Base-by-base conservation (phyloP, 2,113 vertebrate genomes). In the Macrotis lagotis region DNA sequence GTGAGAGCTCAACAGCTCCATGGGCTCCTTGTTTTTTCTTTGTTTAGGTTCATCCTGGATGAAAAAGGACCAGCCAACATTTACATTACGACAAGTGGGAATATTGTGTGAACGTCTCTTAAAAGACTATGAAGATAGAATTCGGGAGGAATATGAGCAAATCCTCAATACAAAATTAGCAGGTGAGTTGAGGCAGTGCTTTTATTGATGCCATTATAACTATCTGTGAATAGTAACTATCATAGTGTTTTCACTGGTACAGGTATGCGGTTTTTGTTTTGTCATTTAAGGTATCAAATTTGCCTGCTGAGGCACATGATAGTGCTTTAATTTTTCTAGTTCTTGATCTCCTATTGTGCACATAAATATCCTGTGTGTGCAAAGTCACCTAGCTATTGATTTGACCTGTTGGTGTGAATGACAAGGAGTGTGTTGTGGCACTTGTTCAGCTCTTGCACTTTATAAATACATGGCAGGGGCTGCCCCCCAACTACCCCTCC, bases 111-210 rank as follows among this genome's bases (percentile, higher is more conserved):
- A 99, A 98, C 98, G 99, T 90, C 98, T 99, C 94, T 98, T 99
- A 94, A 99, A 99, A 99, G 99, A 99, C 98, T 99, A 99, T 37
- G 99, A 99, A 98, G 99, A 99, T 97, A 99, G 99, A 98, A 99
- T 99, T 97, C 98, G 99, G 92, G 99, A 99, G 98, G 99, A 99
- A 96, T 99, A 99, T 50, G 99, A 99, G 98, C 99, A 99, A 97
- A 99, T 99, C 97, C 99, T 99, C 94, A 99, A 99, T 98, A 99
- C 99, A 98, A 99, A 99, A 98, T 98, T 99, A 93, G 99, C 99
- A 99, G 99, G 99, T 99, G 98, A 55, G 96, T 37, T 19, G 25
- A 96, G 53, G 11, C 44, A 37, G 26, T 83, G 47, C 37, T 96
- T 96, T 0, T 89, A 51, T 50, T 50, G 6, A 52, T 95, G 44